Evolutionary conservation across 2,888 invertebrate genomes (phyloP).

Genomic region (Steinernema hermaphroditum): DNA sequence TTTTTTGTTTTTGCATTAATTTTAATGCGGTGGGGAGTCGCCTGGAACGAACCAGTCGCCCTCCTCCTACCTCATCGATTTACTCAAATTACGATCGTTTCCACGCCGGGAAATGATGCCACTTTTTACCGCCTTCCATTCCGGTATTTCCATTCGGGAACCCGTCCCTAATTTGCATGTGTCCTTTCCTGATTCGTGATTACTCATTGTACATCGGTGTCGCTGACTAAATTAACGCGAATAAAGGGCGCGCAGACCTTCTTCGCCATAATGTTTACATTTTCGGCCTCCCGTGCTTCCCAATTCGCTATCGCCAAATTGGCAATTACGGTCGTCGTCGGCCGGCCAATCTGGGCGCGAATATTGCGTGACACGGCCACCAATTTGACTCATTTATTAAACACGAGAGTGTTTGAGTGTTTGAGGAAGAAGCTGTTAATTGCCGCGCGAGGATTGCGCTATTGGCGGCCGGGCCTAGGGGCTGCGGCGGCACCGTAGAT

Average conservation of each 20-base stretch:
- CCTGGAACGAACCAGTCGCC: background rate
- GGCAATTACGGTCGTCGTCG: conserved; percentile 16
- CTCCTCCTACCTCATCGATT: no score
- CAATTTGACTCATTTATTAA: conserved; percentile 26
- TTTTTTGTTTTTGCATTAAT: conserved; percentile 23
- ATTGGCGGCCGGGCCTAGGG: no score
- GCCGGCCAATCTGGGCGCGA: conserved; percentile 12
- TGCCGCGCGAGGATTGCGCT: background rate
- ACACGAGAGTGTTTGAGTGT: background rate
- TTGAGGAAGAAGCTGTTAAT: conserved; percentile 10
- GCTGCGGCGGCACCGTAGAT: no score
- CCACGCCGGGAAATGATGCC: no score
- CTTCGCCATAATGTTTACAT: conserved; percentile 14
- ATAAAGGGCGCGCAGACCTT: conserved; percentile 1
- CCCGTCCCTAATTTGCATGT: no score
- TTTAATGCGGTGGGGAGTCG: background rate
- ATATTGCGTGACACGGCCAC: conserved; percentile 17
- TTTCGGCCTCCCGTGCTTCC: background rate
- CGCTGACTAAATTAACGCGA: conserved; percentile 4
- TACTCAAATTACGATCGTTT: no score
- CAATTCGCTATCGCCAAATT: conserved; percentile 21
- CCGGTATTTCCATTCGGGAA: no score
- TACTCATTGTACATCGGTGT: background rate
- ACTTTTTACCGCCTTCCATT: no score
- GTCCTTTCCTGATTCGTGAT: no score